Conservation (phyloP, 2,888 invertebrate species). For the Hyppa rectilinea region DNA sequence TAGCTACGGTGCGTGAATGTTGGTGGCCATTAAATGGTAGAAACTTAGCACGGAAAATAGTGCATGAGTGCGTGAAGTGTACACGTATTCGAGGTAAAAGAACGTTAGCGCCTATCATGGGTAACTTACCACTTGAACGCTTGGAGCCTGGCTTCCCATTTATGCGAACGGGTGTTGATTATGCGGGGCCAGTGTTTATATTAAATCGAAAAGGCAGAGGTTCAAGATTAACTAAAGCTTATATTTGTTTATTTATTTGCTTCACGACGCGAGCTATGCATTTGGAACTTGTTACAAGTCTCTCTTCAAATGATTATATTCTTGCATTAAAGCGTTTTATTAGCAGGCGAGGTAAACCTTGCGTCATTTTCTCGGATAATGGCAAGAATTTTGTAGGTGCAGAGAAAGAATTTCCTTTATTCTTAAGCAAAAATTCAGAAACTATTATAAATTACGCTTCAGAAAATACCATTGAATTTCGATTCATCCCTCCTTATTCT, state of each 20-base stretch:
- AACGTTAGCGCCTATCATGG: too few species aligned
- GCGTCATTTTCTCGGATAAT: background rate
- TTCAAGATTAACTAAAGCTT: background rate
- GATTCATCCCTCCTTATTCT: constrained; percentile 5
- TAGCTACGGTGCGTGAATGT: constrained; percentile 16
- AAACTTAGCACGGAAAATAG: constrained; percentile 6
- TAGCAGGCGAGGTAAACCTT: background rate
- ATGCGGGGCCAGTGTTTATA: constrained; percentile 16
- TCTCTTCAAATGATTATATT: too few species aligned
- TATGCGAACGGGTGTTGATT: constrained; percentile 6
- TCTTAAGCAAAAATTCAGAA: background rate
- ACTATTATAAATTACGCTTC: background rate
- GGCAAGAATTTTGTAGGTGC: constrained; percentile 4
- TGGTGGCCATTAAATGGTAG: constrained; percentile 19
- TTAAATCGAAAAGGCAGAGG: constrained; percentile 12
- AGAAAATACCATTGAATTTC: constrained; percentile 1
- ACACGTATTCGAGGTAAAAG: constrained; percentile 6
- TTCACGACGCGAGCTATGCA: background rate
- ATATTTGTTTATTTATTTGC: constrained; percentile 3
- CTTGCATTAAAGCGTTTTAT: constrained; percentile 3
- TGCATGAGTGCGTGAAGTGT: constrained; percentile 3
- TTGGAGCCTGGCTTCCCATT: background rate
- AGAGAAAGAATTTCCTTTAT: constrained; percentile 3
- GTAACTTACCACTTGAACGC: too few species aligned
- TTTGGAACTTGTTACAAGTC: background rate